Percentiles rank a stretch among this genome's conserved stretches.
phyloP scores from a whole-genome alignment of 2,113 vertebrate species.

The Ciconia maguari region DNA sequence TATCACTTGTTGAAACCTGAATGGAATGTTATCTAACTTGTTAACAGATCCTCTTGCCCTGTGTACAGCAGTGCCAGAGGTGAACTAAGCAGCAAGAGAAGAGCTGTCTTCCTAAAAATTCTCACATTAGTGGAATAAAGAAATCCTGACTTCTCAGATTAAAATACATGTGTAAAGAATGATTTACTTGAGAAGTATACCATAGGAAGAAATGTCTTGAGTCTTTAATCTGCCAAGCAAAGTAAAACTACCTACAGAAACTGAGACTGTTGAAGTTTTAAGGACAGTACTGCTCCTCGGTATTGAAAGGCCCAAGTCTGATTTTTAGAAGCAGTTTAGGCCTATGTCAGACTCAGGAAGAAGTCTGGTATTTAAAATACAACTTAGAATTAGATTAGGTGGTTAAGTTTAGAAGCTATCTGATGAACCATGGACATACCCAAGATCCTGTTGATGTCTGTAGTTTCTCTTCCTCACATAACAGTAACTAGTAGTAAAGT shows the following conservation, averaged over 20 bases:
- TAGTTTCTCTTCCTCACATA: background rate
- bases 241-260: background rate
- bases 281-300: background rate
- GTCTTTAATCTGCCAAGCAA: background rate
- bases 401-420: background rate
- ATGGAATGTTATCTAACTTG: conserved; percentile 2
- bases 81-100: background rate
- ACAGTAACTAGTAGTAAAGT: background rate
- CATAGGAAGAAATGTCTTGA: background rate
- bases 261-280: background rate
- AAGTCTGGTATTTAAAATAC: background rate
- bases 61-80: background rate
- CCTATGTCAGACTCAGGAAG: background rate
- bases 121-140: background rate
- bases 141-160: background rate
- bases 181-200: background rate
- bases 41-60: background rate
- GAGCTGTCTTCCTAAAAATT: background rate
- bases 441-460: background rate
- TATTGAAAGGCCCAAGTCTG: accelerated
- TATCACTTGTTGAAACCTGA: conserved; percentile 6
- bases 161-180: background rate
- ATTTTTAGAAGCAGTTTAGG: background rate
- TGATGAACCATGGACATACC: background rate
- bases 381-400: background rate